These are phyloP conservation scores for Apteryx owenii DNA, from an alignment of 2,113 vertebrate species.

Conservation along the genomic window DNA sequence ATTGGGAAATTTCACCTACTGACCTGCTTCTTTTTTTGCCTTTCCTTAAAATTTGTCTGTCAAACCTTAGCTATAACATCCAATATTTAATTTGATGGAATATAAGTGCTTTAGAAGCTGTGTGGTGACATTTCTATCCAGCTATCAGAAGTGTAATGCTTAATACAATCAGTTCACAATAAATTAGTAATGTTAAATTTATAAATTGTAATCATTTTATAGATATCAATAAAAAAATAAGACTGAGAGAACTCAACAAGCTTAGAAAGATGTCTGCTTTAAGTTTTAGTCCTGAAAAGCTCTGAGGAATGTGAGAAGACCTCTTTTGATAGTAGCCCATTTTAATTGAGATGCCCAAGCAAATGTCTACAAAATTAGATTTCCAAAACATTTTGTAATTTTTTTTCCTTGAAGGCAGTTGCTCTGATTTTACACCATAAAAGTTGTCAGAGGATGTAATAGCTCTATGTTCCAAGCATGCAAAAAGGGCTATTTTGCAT, in stretches of 20 bases:
- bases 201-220: neutral
- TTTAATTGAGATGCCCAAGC: neutral
- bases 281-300: neutral
- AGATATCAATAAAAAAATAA: neutral
- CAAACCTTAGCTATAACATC: neutral
- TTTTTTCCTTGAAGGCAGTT: neutral
- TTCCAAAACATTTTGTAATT: neutral
- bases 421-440: neutral
- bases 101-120: neutral
- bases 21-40: neutral
- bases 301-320: neutral
- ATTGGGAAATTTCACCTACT: neutral
- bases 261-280: neutral
- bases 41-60: neutral
- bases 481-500: neutral
- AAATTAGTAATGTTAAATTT: neutral
- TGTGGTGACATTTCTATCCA: neutral
- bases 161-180: neutral
- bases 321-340: neutral
- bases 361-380: neutral
- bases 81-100: neutral
- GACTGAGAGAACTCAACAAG: neutral
- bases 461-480: neutral
- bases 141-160: neutral
- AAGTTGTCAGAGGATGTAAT: neutral